Conservation (phyloP, 2,888 invertebrate genomes). For the Rhabditophanes sp. region DNA sequence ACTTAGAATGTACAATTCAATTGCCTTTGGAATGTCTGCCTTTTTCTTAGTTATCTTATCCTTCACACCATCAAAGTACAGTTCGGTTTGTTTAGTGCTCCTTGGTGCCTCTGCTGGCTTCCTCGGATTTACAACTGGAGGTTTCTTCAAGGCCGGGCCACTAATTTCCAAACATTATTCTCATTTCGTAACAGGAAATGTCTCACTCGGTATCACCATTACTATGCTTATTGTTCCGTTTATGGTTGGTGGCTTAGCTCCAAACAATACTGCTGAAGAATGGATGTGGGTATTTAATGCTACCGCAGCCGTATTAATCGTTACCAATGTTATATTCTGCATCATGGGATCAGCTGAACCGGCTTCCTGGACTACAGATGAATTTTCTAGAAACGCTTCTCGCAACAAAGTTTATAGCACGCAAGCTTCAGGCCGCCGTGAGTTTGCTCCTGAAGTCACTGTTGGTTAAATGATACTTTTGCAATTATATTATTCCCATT, state of each 20-base stretch:
- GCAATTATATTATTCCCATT: no score
- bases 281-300: slow-evolving; percentile 20
- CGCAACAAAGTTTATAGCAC: slow-evolving; percentile 13
- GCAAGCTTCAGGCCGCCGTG: slow-evolving; percentile 6
- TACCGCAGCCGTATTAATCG: slow-evolving; percentile 14
- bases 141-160: slow-evolving; percentile 37
- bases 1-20: slow-evolving; percentile 37
- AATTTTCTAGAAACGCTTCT: slow-evolving; percentile 19
- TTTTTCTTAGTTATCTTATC: slow-evolving; percentile 24
- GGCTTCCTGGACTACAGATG: slow-evolving; percentile 24
- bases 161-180: slow-evolving; percentile 35
- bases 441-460: slow-evolving; percentile 9
- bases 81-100: slow-evolving; percentile 11
- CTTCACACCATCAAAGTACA: slow-evolving; percentile 18
- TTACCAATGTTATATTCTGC: slow-evolving; percentile 19
- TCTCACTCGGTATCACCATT: slow-evolving; percentile 27
- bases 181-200: slow-evolving; percentile 41
- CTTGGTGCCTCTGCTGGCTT: slow-evolving; percentile 18
- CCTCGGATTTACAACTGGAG: slow-evolving; percentile 32
- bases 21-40: slow-evolving; percentile 33
- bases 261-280: slow-evolving; percentile 18
- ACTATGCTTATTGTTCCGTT: slow-evolving; percentile 22
- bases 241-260: slow-evolving; percentile 18
- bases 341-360: slow-evolving; percentile 19
- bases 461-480: slow-evolving; percentile 7